Evolutionary conservation across 1,140 invertebrate genomes (phyloP).

Genomic region (Ruditapes philippinarum): DNA sequence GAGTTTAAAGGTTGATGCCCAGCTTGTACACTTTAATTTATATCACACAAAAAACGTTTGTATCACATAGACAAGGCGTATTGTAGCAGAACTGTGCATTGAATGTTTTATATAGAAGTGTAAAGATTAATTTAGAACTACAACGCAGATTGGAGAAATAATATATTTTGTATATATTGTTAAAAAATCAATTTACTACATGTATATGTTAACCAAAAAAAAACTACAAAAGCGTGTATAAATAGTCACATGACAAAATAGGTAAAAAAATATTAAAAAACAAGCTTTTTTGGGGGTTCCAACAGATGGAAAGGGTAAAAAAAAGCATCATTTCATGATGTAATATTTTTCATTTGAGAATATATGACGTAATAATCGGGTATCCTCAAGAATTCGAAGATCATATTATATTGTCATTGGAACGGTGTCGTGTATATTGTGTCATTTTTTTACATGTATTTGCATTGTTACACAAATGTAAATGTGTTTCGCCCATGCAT

Average conservation of each 20-base stretch:
- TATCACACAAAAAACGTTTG: too few species aligned
- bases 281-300: neutral
- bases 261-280: neutral
- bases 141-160: neutral
- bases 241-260: conserved; percentile 19
- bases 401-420: neutral
- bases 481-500: neutral
- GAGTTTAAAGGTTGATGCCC: too few species aligned
- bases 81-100: too few species aligned
- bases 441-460: conserved; percentile 34
- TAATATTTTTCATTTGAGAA: neutral
- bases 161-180: conserved; percentile 39
- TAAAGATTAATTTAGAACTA: neutral
- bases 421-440: conserved; percentile 12
- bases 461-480: conserved; percentile 1
- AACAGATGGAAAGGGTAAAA: neutral
- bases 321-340: neutral
- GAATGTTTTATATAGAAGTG: too few species aligned
- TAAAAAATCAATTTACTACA: neutral
- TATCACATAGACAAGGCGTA: too few species aligned
- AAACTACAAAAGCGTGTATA: conserved; percentile 46
- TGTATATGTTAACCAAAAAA: conserved; percentile 38
- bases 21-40: too few species aligned
- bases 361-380: neutral
- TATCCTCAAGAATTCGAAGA: neutral